Evolutionary conservation across 2,113 vertebrate genomes (phyloP), one percentile per base, ranked within the genome.

Genomic region (Otocyon megalotis): DNA sequence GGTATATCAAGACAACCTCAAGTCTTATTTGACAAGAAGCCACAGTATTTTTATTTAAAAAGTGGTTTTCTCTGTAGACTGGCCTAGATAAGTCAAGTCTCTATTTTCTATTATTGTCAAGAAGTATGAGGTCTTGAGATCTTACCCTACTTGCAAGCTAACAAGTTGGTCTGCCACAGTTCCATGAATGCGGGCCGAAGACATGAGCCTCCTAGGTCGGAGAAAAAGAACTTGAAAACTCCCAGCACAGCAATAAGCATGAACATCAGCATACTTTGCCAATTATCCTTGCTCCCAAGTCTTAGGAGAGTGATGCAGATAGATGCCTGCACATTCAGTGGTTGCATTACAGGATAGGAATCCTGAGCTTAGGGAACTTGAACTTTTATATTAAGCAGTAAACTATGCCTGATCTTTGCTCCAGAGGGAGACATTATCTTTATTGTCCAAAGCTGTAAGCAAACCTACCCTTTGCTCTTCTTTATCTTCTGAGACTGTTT

Each of bases 151-250:
- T 72, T 77, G 43, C 13, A 60, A 82, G 24, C 22, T 90, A 93
- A 87, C 11, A 28, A n/a, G 1, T n/a, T 81, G 72, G 16, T 53
- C 37, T 69, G 35, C 43, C 58, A 80, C 5, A 26, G 60, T 58
- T 88, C 67, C 15, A 30, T 20, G 7, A 71, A 65, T 82, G 43
- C 14, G 87, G 53, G 24, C 67, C 80, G 63, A 92, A 80, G 56
- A 85, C 72, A 82, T 32, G 50, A 96, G 83, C 56, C 50, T 92
- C 48, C 15, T 83, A 43, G 79, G n/a, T 85, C 83, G 81, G 72
- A 92, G 77, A 88, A 32, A 65, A 79, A 80, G 32, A 58, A 72
- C 74, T 71, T 83, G 1, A 56, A 89, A 76, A 79, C 48, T 74
- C 69, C 71, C 48, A 72, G 62, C 22, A 48, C 35, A 81, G 2